Evolutionary conservation across 2,113 vertebrate genomes (phyloP).

Genomic region (Oceanites oceanicus): DNA sequence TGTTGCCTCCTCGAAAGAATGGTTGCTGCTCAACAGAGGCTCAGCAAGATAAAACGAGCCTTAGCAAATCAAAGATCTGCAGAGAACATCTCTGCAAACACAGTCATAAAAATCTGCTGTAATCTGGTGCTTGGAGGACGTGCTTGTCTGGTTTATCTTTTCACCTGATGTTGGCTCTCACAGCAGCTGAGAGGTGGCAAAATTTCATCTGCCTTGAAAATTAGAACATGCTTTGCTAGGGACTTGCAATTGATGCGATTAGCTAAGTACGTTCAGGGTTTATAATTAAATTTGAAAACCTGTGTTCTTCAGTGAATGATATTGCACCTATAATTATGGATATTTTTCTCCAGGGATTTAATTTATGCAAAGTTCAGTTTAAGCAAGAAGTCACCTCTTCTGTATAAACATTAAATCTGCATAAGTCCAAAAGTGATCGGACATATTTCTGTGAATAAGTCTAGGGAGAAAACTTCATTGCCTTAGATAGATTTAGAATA

Average conservation of each 20-base stretch:
- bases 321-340: conserved; percentile 22
- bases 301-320: background rate
- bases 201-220: conserved; percentile 70
- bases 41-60: conserved; percentile 41
- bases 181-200: conserved; percentile 63
- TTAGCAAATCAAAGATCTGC: conserved; percentile 51
- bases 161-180: conserved; percentile 26
- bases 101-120: conserved; percentile 32
- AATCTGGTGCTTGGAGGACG: conserved; percentile 34
- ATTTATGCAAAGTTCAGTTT: background rate
- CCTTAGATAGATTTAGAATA: background rate
- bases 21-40: conserved; percentile 1
- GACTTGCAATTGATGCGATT: conserved; percentile 67
- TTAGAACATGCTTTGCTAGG: conserved; percentile 62
- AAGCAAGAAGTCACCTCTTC: conserved; percentile 6
- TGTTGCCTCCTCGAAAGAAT: background rate
- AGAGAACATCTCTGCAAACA: conserved; percentile 44
- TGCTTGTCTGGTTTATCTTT: conserved; percentile 49
- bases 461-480: background rate
- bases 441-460: background rate
- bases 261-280: conserved; percentile 40
- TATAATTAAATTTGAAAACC: conserved; percentile 57
- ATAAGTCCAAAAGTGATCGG: background rate
- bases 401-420: background rate
- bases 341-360: background rate